These are phyloP conservation scores for Perdita meconis DNA, from an alignment of 2,888 invertebrate species.

Conservation along the genomic window DNA sequence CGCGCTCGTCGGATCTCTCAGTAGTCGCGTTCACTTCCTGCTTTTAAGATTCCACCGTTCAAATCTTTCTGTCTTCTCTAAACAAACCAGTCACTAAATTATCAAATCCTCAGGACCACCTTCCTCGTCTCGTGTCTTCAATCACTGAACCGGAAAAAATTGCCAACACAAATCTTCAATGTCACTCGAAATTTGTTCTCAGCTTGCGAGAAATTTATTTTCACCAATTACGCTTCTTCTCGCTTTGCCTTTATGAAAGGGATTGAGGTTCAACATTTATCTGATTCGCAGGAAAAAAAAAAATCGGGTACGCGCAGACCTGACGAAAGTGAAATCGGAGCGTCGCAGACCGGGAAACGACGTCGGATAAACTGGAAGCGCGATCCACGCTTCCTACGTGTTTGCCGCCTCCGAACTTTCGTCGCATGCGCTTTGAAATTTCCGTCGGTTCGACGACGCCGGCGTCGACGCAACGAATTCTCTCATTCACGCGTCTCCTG, in stretches of 20 bases:
- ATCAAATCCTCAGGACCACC: no score
- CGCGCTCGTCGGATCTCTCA: neutral
- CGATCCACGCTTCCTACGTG: constrained; percentile 36
- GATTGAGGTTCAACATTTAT: neutral
- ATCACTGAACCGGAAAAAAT: no score
- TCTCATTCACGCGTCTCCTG: neutral
- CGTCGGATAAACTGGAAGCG: constrained; percentile 65
- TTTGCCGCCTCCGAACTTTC: constrained; percentile 58
- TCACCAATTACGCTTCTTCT: no score
- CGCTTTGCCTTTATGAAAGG: neutral
- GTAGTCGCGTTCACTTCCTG: neutral
- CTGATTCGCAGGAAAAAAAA: neutral
- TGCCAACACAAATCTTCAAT: no score
- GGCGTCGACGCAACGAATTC: constrained; percentile 30
- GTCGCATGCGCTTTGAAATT: constrained; percentile 73
- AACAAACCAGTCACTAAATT: no score
- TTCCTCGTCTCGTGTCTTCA: no score
- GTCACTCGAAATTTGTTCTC: no score
- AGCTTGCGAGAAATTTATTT: no score
- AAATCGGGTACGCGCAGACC: neutral
- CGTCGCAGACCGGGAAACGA: constrained; percentile 54
- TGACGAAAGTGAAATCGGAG: constrained; percentile 18
- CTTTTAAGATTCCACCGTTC: no score
- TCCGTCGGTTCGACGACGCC: constrained; percentile 29
- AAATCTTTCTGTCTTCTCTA: no score